A percentile compares a stretch with the other conserved stretches of the same genome.
These are phyloP conservation scores for Orthosia cruda DNA, from an alignment of 2,888 invertebrate species.

Conservation along the genomic window DNA sequence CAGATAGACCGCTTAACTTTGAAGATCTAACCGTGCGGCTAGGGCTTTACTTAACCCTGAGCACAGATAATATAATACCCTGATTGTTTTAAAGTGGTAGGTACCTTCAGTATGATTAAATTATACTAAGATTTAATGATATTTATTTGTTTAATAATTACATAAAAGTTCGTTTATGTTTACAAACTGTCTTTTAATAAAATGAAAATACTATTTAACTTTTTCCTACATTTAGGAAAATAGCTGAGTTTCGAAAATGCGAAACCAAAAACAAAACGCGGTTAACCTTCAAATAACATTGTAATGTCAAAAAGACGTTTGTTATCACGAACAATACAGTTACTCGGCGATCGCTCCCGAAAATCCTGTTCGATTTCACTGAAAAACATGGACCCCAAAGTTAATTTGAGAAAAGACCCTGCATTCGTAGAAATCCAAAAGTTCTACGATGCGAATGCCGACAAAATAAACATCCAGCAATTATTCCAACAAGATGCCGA, in stretches of 20 bases:
- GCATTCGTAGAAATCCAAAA: conserved; percentile 95
- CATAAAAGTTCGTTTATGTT: neutral
- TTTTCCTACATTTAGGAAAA: conserved; percentile 11
- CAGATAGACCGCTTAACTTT: no score
- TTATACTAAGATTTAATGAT: no score
- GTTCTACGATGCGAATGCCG: conserved; percentile 94
- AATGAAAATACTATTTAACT: neutral
- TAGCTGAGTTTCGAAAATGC: conserved; percentile 12
- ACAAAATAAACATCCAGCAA: conserved; percentile 95
- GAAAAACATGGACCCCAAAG: conserved; percentile 87
- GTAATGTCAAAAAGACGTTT: conserved; percentile 89
- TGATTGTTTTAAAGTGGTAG: no score
- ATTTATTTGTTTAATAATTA: neutral
- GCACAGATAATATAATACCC: no score
- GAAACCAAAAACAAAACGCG: conserved; percentile 77
- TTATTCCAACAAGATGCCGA: conserved; percentile 96
- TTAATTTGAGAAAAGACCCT: conserved; percentile 91
- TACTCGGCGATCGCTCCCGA: conserved; percentile 72
- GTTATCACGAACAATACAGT: conserved; percentile 82
- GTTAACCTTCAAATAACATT: conserved; percentile 89
- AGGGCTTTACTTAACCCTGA: no score
- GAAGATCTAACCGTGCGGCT: no score
- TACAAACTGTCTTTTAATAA: neutral
- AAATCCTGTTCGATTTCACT: conserved; percentile 73
- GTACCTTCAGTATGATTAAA: no score